Evolutionary conservation across 53 echinoderm and acorn worm genomes (phyloP).

Genomic region (Paracentrotus lividus): DNA sequence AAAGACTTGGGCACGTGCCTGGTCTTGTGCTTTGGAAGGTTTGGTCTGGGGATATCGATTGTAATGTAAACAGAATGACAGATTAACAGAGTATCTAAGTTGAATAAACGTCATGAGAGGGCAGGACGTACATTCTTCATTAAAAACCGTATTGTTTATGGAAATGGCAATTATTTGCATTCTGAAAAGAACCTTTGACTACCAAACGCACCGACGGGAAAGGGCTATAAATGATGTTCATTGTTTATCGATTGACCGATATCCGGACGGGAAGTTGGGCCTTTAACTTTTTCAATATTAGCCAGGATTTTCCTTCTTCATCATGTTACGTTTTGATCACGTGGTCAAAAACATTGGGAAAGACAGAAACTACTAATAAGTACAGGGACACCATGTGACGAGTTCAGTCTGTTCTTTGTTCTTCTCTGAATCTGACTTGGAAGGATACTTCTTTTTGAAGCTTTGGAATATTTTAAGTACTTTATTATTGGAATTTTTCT

Average conservation of each 20-base stretch:
- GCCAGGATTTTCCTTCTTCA: background rate
- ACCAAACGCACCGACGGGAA: background rate
- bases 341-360: slow-evolving; percentile 24
- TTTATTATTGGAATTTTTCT: background rate
- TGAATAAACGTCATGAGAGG: no score
- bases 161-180: background rate
- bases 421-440: background rate
- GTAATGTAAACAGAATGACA: no score
- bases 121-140: no score
- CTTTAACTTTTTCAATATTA: background rate
- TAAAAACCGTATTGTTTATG: background rate
- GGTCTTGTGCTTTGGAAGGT: no score
- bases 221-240: background rate
- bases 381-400: background rate
- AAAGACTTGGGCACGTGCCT: no score
- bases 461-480: background rate
- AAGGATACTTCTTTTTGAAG: background rate
- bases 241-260: background rate
- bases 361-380: background rate
- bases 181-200: background rate
- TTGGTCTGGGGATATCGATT: no score
- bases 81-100: no score
- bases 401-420: background rate
- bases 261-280: background rate
- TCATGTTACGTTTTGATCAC: background rate